Conservation (phyloP, 2,797 vertebrate species). For the Clangula hyemalis region DNA sequence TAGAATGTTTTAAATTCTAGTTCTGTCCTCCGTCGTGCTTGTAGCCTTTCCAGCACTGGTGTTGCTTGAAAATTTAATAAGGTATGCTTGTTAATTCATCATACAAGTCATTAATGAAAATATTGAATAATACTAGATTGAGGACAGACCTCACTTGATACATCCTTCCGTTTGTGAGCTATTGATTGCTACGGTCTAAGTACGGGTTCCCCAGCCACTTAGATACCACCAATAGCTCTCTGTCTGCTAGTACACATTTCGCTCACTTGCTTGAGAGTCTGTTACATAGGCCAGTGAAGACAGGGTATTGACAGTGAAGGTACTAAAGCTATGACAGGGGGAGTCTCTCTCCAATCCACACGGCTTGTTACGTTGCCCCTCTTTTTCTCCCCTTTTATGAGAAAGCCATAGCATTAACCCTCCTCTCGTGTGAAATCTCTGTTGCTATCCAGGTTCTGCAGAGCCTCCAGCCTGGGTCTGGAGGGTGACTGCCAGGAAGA, state of each 20-base stretch:
- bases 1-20: constrained; percentile 7
- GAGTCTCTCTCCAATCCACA: background rate
- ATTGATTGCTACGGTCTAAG: background rate
- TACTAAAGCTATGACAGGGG: background rate
- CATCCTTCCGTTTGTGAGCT: background rate
- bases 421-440: background rate
- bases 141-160: background rate
- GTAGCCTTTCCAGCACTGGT: background rate
- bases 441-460: background rate
- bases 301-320: background rate
- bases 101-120: constrained; percentile 40
- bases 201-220: background rate
- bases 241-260: background rate
- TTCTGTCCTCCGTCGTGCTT: background rate
- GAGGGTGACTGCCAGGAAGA: background rate
- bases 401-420: background rate
- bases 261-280: background rate
- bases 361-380: background rate
- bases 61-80: constrained; percentile 44
- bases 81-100: constrained; percentile 1
- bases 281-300: background rate
- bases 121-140: constrained; percentile 18
- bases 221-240: background rate
- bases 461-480: background rate
- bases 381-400: background rate